These are phyloP conservation scores for Lasioglossum oenotherae DNA, from an alignment of 2,888 invertebrate genomes.

Conservation along the genomic window DNA sequence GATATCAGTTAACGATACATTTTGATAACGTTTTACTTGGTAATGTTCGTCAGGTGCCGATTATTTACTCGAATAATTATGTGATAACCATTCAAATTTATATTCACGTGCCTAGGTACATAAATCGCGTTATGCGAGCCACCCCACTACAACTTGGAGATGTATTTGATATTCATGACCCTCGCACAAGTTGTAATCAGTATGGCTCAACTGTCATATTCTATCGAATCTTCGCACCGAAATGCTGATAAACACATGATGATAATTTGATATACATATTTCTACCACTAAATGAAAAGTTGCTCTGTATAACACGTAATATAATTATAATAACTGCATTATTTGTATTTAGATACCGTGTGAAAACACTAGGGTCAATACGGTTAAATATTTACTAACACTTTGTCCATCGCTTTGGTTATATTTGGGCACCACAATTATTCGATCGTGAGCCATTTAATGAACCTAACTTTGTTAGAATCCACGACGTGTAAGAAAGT, in stretches of 20 bases:
- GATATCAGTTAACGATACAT: neutral
- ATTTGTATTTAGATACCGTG: neutral
- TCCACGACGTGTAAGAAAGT: neutral
- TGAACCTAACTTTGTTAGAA: neutral
- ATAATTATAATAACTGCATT: neutral
- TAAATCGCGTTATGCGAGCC: conserved; percentile 39
- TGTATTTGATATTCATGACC: conserved; percentile 51
- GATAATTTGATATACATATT: conserved; percentile 1
- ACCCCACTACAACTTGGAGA: conserved; percentile 25
- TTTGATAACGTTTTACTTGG: neutral
- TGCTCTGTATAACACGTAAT: neutral
- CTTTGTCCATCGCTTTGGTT: neutral
- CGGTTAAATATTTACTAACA: neutral
- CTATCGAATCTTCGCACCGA: conserved; percentile 27
- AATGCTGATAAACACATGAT: neutral
- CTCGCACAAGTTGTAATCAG: conserved; percentile 40
- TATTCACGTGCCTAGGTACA: conserved; percentile 40
- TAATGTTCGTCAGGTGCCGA: neutral
- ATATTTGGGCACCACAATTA: too few relatives aligned
- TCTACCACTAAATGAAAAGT: neutral
- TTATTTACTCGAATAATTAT: conserved; percentile 29
- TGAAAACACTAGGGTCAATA: neutral
- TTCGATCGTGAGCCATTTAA: too few relatives aligned
- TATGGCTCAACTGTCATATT: conserved; percentile 32
- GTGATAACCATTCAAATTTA: conserved; percentile 32